Evolutionary conservation across 2,888 invertebrate genomes (phyloP).

Genomic region (Hedya salicella): DNA sequence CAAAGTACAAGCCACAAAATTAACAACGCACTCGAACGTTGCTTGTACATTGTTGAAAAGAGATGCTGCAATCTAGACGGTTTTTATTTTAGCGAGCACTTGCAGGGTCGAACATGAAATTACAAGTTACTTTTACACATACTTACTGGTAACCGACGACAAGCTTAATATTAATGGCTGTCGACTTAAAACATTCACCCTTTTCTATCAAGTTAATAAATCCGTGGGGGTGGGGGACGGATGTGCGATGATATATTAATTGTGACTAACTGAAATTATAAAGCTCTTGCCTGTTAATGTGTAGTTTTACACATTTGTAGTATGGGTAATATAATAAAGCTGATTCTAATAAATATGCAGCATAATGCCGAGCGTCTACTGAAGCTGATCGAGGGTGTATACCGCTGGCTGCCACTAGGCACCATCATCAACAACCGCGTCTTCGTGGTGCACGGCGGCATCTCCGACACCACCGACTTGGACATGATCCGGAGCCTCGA

Average conservation of each 20-base stretch:
- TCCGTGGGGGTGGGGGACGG: no score
- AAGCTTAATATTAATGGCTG: background rate
- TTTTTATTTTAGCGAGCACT: slow-evolving; percentile 24
- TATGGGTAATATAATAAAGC: background rate
- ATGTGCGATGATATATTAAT: no score
- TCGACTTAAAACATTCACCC: background rate
- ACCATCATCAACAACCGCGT: slow-evolving; percentile 96
- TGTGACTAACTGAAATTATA: no score
- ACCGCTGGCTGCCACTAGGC: slow-evolving; percentile 96
- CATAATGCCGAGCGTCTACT: slow-evolving; percentile 91
- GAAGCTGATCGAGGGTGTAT: slow-evolving; percentile 94
- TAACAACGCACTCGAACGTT: background rate
- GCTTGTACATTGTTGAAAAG: background rate
- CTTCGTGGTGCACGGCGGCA: slow-evolving; percentile 96
- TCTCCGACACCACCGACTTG: slow-evolving; percentile 94
- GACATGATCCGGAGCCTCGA: slow-evolving; percentile 91
- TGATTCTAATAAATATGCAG: slow-evolving; percentile 69
- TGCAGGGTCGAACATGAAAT: background rate
- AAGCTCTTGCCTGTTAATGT: no score
- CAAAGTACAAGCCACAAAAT: slow-evolving; percentile 5
- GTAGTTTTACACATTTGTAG: no score
- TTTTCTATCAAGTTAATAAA: no score
- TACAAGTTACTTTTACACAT: background rate
- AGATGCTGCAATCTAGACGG: slow-evolving; percentile 9
- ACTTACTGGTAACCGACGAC: no score